Evolutionary conservation across 2,888 invertebrate genomes (phyloP), one percentile per base, ranked within the genome.

Genomic region (Trichopria drosophilae): DNA sequence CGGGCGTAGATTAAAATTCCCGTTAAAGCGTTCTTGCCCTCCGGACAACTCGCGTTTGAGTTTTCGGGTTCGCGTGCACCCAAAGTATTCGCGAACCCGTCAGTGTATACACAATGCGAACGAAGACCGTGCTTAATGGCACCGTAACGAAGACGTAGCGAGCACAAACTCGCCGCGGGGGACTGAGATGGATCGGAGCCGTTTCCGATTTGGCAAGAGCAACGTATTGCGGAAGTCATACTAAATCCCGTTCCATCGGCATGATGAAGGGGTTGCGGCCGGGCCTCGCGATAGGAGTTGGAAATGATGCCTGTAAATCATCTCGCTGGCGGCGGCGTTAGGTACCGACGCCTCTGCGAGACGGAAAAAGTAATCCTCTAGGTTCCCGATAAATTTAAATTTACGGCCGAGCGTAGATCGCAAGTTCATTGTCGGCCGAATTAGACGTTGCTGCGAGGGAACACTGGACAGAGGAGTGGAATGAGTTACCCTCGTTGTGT

Each of bases 1-100:
- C 56, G 57, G 45, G 46, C 51, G 49, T 57, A 62, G 61, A 66
- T 65, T 63, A 61, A 63, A 64, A 63, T 60, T 58, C 57, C 51
- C 52, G 55, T 51, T 56, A 51, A 58, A 54, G 56, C 53, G 19
- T 22, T 36, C 7, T 26, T 24, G 46, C 47, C 44, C 51, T 43
- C 36, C 41, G 10, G 40, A 51, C 45, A 26, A 34, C 46, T 26
- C 45, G 45, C 49, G 53, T 53, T 42, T 60, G 49, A 51, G 55
- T 53, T 59, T 60, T 55, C 37, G 46, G 43, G 36, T 43, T 47
- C 12, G 51, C 48, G 34, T 24, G 53, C 52, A 35, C 45, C 18
- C 46, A 36, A 45, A 18, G 51, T 31, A 51, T 53, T 50, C 51
- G n/a, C n/a, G n/a, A n/a, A n/a, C n/a, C n/a, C n/a, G n/a, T n/a